Evolutionary conservation across 1,140 invertebrate species (phyloP), one percentile per base, ranked within the genome.

Genomic region (Chelonus insularis): DNA sequence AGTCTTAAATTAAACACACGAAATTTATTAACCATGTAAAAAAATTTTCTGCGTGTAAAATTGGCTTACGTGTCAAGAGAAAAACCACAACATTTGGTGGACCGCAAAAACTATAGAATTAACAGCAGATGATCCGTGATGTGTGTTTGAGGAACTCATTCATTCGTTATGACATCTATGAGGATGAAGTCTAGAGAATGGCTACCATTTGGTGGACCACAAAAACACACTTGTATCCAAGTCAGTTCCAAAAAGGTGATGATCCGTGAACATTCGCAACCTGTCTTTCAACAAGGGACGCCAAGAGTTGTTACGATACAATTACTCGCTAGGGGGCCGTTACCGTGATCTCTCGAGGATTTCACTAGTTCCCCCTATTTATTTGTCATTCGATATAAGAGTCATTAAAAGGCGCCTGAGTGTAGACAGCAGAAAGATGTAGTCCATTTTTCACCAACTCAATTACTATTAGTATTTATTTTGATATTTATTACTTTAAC

Each of bases 301-400:
- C n/a, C n/a, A n/a, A n/a, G n/a, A n/a, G 56, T 59, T 59, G 60
- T 62, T 60, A 65, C 64, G 50, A 34, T 23, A 74, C 68, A 72
- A 75, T 77, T 62, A 65, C 73, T 68, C 74, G 64, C 52, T 47
- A 57, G 74, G 76, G 76, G 72, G 70, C 63, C 64, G 73, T 76
- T 76, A 68, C 32, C 50, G 3, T 29, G 25, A 7, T 29, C 55
- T 12, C 32, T 51, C 14, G 62, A 43, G 47, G 47, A 29, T 34
- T 34, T 14, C 12, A 7, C 16, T 23, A 36, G 8, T 29, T 50
- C 62, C 65, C 56, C 62, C 54, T 74, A 67, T 76, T 73, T 76
- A 67, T 76, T 76, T 75, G 75, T 74, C 69, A 72, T 62, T 62
- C 66, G 70, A 70, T 56, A 71, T 65, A 47, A 64, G 54, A 66